Conservation (phyloP, 2,797 vertebrate genomes). For the Peromyscus nudipes region DNA sequence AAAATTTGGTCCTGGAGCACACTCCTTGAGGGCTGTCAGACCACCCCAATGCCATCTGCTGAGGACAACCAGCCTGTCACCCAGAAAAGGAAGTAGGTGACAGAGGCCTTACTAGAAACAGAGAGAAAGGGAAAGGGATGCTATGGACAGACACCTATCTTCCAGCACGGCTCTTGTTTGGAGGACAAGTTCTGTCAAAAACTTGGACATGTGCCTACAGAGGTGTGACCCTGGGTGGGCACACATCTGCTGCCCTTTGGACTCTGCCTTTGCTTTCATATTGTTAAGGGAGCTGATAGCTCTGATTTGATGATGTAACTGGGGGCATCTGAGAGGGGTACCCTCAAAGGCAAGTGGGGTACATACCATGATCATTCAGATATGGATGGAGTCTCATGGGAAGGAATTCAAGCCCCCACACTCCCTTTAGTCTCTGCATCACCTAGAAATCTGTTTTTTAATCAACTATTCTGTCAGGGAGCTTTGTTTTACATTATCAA, state of each 20-base stretch:
- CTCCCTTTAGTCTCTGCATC: constrained; percentile 10
- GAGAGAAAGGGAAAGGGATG: background rate
- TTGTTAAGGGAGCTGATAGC: background rate
- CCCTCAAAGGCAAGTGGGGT: background rate
- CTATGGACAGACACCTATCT: background rate
- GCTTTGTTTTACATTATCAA: constrained; percentile 47
- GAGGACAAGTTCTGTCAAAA: background rate
- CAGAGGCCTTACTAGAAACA: background rate
- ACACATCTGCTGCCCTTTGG: background rate
- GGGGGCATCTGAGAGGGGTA: background rate
- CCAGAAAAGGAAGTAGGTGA: background rate
- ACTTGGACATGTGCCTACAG: background rate
- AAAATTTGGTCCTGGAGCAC: background rate
- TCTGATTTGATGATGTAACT: background rate
- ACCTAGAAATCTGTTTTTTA: background rate
- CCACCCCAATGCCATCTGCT: constrained; percentile 11
- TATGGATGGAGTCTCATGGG: background rate
- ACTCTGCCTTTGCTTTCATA: background rate
- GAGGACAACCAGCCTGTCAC: background rate
- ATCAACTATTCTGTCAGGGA: background rate
- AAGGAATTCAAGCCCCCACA: background rate
- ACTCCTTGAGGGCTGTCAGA: background rate
- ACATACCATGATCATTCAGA: background rate
- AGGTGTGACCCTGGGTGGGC: background rate
- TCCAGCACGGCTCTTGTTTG: background rate